Base-by-base conservation (phyloP, 2,113 vertebrate genomes). In the Cnemophilus loriae region DNA sequence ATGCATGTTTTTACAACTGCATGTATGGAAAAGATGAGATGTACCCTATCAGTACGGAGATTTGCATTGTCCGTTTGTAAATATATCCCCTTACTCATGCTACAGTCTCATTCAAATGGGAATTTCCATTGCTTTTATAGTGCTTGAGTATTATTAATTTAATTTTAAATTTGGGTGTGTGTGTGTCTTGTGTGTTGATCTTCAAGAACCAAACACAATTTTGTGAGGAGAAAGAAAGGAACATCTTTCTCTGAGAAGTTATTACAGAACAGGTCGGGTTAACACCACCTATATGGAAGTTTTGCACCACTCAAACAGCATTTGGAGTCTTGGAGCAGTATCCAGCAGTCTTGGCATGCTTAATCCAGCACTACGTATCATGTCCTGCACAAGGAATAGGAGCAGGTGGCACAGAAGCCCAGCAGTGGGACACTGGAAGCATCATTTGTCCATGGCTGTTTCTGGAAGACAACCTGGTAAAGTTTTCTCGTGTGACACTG, bases 401-500 rank as follows among this genome's bases (percentile, higher is more conserved):
- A 61, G 47, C 30, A 87, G 44, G 32, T 14, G 4, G 21, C 9
- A 15, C 47, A 78, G 56, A 78, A 84, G 16, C 18, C 13, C 65
- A 52, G 44, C 10, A 64, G 33, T 13, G 37, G 56, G 28, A 23
- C 20, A 7, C 18, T 19, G 26, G 39, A 78, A 68, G 16, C 21
- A 35, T 41, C 10, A 6, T 37, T 77, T 24, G 22, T n/a, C 27
- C 6, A 1, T 10, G 59, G 46, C 53, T 78, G 18, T 56, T 50
- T 73, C 47, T 82, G 55, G 65, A 65, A 71, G 56, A 57, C 28
- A 46, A 10, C 7, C 26, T 42, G n/a, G 18, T 24, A 9, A 75
- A 7, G 10, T 50, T 67, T 87, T 42, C 35, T 68, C 0, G 0
- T 55, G 86, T 5, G 1, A 8, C 1, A 2, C 60, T 47, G 13